phyloP scores from a whole-genome alignment of 2,113 vertebrate genomes.

The Osmerus eperlanus region DNA sequence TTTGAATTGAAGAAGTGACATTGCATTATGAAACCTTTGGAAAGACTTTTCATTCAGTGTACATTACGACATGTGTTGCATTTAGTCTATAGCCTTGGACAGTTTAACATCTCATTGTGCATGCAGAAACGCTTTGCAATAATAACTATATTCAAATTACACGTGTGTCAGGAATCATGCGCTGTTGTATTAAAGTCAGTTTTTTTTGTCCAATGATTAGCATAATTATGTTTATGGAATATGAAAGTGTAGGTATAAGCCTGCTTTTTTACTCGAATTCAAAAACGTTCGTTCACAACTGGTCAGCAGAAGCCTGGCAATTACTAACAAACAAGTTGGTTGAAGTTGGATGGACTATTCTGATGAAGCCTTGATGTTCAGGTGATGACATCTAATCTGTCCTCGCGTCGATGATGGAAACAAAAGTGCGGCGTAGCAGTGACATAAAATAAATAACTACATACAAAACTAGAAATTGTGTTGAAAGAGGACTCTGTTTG shows the following conservation, averaged over 20 bases:
- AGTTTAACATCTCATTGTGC: too few relatives aligned
- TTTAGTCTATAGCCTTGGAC: too few relatives aligned
- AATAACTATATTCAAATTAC: too few relatives aligned
- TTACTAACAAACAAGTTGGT: conserved; percentile 7
- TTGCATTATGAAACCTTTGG: too few relatives aligned
- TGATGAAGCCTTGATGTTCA: conserved; percentile 41
- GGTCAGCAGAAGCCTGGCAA: not conserved
- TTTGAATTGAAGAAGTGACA: too few relatives aligned
- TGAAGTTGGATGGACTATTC: conserved; percentile 13
- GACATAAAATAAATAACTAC: conserved; percentile 15
- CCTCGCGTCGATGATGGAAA: conserved; percentile 39
- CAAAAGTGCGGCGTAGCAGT: conserved; percentile 42
- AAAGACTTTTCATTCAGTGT: too few relatives aligned
- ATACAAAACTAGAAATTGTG: conserved; percentile 48
- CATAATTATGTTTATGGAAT: not conserved
- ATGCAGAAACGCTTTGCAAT: too few relatives aligned
- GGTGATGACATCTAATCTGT: conserved; percentile 58
- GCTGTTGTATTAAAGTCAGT: too few relatives aligned
- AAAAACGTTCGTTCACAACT: not conserved
- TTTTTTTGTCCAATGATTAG: too few relatives aligned
- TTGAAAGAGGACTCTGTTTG: conserved; percentile 68
- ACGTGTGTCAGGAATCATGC: too few relatives aligned
- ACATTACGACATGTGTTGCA: too few relatives aligned
- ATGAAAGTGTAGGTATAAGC: not conserved
- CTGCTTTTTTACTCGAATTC: too few relatives aligned